A percentile compares a stretch with the other conserved stretches of the same genome.
Conservation (phyloP, 2,113 vertebrate species). For the Emydocephalus ijimae region DNA sequence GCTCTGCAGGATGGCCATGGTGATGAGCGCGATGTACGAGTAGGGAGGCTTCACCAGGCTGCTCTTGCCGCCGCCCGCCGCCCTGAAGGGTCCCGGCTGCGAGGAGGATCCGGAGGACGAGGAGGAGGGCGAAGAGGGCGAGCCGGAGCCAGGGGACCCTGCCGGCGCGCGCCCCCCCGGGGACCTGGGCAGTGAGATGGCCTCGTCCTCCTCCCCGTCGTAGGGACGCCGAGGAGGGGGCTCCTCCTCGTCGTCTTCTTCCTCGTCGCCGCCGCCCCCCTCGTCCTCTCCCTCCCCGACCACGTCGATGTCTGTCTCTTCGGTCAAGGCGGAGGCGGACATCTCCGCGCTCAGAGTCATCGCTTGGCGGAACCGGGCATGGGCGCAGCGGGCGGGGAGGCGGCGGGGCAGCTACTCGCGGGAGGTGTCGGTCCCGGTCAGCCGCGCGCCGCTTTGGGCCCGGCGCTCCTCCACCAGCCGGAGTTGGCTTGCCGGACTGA, state of each 20-base stretch:
- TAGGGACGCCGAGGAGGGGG: neutral
- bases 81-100: conserved; percentile 60
- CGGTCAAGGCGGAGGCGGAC: conserved; percentile 88
- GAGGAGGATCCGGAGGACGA: conserved; percentile 65
- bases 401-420: neutral
- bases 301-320: conserved; percentile 93
- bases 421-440: neutral
- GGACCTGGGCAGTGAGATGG: conserved; percentile 69
- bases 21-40: conserved; percentile 93
- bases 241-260: conserved; percentile 79
- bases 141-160: conserved; percentile 70
- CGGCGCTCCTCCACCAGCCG: neutral
- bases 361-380: conserved; percentile 64
- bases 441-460: neutral
- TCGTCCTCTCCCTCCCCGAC: conserved; percentile 86
- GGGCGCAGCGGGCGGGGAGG: conserved; percentile 10
- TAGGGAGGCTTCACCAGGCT: conserved; percentile 89
- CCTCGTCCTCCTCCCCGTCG: conserved; percentile 76
- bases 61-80: conserved; percentile 75
- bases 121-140: conserved; percentile 57
- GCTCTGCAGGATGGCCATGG: conserved; percentile 93
- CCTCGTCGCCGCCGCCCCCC: conserved; percentile 83
- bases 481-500: neutral
- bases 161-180: conserved; percentile 66
- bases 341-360: conserved; percentile 96